phyloP scores from a whole-genome alignment of 2,888 invertebrate species.

The Clepsis dumicolana region DNA sequence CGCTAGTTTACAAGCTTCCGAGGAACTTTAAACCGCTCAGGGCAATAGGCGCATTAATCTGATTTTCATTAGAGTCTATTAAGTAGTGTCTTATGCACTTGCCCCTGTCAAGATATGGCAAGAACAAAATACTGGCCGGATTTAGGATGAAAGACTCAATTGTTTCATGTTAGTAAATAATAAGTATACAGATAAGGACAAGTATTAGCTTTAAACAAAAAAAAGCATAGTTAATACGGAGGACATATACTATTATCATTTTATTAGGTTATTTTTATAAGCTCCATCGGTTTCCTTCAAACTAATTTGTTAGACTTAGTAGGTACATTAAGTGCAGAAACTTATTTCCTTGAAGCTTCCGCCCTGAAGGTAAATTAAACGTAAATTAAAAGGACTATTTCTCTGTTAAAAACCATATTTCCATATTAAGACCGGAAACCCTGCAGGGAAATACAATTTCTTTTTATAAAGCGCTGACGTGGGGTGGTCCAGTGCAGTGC shows the following conservation, averaged over 20 bases:
- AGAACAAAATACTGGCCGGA: not conserved
- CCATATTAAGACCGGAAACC: slow-evolving; percentile 73
- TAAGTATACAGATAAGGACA: not conserved
- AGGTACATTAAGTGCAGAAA: slow-evolving; percentile 30
- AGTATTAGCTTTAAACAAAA: too few species aligned
- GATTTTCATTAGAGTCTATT: slow-evolving; percentile 57
- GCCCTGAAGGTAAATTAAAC: slow-evolving; percentile 62
- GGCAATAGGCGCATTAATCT: slow-evolving; percentile 72
- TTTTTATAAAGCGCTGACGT: slow-evolving; percentile 57
- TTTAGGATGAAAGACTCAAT: not conserved
- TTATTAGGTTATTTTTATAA: not conserved
- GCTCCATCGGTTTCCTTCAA: not conserved
- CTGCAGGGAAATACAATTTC: slow-evolving; percentile 76
- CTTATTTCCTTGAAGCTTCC: slow-evolving; percentile 48
- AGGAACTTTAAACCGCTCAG: slow-evolving; percentile 77
- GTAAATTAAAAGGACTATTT: slow-evolving; percentile 74
- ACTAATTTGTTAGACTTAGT: slow-evolving; percentile 24
- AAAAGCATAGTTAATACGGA: not conserved
- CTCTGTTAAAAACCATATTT: slow-evolving; percentile 74
- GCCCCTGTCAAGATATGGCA: not conserved
- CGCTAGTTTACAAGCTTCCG: slow-evolving; percentile 77
- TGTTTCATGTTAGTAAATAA: not conserved
- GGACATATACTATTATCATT: not conserved
- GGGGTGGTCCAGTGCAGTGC: slow-evolving; percentile 47
- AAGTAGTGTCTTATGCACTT: not conserved